Base-by-base conservation (phyloP, 2,113 vertebrate genomes). In the Bubo scandiacus region DNA sequence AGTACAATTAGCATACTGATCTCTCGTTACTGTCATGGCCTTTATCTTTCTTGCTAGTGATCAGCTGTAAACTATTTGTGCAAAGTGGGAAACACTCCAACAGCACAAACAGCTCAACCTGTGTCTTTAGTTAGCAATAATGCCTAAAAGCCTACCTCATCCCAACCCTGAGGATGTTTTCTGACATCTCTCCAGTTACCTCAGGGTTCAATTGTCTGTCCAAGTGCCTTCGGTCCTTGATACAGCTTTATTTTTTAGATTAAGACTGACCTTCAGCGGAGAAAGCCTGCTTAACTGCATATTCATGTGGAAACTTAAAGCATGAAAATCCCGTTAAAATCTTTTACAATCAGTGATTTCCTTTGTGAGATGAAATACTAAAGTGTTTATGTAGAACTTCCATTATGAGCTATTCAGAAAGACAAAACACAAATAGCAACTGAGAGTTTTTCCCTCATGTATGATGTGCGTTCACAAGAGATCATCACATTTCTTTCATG, bases 291-390 rank as follows among this genome's bases (percentile, higher is more conserved):
- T 68, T 29, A 72, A 47, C 25, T 59, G 14, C 32, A 5, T 7
- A 8, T 32, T 81, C 5, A 4, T 6, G 11, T 8, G 57, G 45
- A 73, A 49, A 5, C 11, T 79, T 79, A 32, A 65, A 93, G 42
- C 8, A 68, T 25, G 9, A 73, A 75, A 68, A 54, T 16, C 11
- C 26, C 19, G 10, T 40, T 59, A 40, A 67, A 40, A 34, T 32
- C 8, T 72, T 86, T 51, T 17, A 30, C 26, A 30, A 42, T 12
- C 67, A 27, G 6, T 29, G 3, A 73, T 36, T 81, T 51, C 30
- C 66, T 52, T 68, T 0, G 0, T 0, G 1, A 75, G 38, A 25
- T 59, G 38, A 42, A 77, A 51, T 26, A n/a, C 4, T 21, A 0
- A 67, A 32, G 22, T 6, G 16, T 30, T 81, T 38, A 11, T 10